phyloP scores from a whole-genome alignment of 1,140 invertebrate species.

The Heliothis virescens region DNA sequence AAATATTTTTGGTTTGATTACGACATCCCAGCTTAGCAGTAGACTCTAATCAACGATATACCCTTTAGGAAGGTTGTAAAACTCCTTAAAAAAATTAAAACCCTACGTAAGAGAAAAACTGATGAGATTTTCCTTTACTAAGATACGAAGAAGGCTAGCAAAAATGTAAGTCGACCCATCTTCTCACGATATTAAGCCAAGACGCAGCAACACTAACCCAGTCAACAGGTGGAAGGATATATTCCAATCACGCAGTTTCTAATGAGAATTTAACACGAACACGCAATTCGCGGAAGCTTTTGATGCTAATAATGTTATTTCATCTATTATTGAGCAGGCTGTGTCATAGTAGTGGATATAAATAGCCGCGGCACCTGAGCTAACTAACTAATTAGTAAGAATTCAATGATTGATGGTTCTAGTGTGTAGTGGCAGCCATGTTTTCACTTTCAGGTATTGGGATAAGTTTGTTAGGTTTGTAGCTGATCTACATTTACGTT shows the following conservation, averaged over 20 bases:
- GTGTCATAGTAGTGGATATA: conserved; percentile 16
- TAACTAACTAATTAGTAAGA: conserved; percentile 35
- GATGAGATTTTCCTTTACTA: no score
- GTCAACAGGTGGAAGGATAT: conserved; percentile 31
- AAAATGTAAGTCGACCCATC: no score
- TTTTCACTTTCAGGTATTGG: background rate
- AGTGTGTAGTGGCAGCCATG: background rate
- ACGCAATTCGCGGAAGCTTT: conserved; percentile 48
- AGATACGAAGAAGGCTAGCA: no score
- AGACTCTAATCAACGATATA: no score
- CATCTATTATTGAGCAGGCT: conserved; percentile 46
- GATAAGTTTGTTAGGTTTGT: no score
- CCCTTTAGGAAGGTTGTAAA: no score
- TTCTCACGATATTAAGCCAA: background rate
- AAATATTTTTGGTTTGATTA: no score
- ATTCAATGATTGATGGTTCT: conserved; percentile 7
- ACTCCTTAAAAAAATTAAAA: no score
- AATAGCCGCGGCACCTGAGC: conserved; percentile 25
- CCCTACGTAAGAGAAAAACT: no score
- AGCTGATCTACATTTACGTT: no score
- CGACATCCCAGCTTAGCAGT: no score
- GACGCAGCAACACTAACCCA: background rate
- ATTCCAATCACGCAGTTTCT: conserved; percentile 42
- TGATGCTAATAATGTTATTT: conserved; percentile 51
- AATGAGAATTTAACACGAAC: conserved; percentile 53